Conservation (phyloP, 2,888 invertebrate species). For the Phytoseiulus persimilis region DNA sequence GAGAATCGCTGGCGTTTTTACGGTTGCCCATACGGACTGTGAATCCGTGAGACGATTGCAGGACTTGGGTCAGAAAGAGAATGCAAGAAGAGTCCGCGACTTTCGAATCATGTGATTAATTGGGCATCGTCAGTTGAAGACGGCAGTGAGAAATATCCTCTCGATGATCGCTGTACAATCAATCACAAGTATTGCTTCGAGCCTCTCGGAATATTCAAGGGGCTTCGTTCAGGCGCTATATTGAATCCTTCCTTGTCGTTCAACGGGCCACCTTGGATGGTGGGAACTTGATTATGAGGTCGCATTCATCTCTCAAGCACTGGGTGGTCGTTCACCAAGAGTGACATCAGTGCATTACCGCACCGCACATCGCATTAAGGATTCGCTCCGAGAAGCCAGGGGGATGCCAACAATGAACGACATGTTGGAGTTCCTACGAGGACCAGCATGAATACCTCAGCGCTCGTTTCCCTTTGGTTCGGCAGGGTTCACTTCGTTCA, state of each 20-base stretch:
- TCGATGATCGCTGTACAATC: background rate
- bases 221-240: background rate
- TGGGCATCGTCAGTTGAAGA: too few relatives aligned
- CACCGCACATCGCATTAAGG: background rate
- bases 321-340: background rate
- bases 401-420: background rate
- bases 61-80: too few relatives aligned
- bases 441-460: background rate
- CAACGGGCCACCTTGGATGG: background rate
- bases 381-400: background rate
- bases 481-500: background rate
- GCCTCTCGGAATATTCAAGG: background rate
- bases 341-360: background rate
- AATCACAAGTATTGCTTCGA: background rate
- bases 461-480: background rate
- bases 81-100: too few relatives aligned
- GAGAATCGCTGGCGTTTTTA: too few relatives aligned
- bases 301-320: background rate
- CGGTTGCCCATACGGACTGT: too few relatives aligned
- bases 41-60: too few relatives aligned
- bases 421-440: background rate
- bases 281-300: constrained; percentile 5
- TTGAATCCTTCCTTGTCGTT: background rate
- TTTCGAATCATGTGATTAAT: too few relatives aligned
- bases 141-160: too few relatives aligned